Evolutionary conservation across 2,888 invertebrate genomes (phyloP), one percentile per base, ranked within the genome.

Genomic region (Drosophila vallismaia): DNA sequence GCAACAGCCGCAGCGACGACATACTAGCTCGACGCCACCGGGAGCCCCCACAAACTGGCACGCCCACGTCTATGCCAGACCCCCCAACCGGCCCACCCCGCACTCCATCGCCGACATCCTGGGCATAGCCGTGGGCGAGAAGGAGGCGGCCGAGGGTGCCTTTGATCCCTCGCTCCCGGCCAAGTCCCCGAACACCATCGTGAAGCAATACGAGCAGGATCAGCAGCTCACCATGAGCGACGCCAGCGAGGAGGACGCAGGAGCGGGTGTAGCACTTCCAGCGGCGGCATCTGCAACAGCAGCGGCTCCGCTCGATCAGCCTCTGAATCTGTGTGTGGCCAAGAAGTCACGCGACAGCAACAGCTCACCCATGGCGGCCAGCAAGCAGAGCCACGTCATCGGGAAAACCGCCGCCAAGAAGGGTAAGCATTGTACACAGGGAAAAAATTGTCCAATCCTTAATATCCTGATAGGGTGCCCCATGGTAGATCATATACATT

Each of bases 31-130:
- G 2, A 54, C 40, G n/a, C 40, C 60, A 14, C 60, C 58, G 5
- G 77, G 56, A 40, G 57, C 73, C n/a, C 49, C 77, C 38, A 74
- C 91, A 26, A 92, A 96, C 40, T 97, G 97, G 97, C 97, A 97
- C 92, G 96, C 97, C 36, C 97, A 97, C 91, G 96, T 97, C 24
- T 97, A 97, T 90, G 95, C 94, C 2, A 95, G 95, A 81, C 95
- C 96, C 9, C 96, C 96, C 8, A 95, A 94, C 80, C 94, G 94
- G 58, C 97, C 97, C 1, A 97, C 98, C 1, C 96, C 97, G 4
- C 97, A 97, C 91, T 94, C 95, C 42, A 98, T 98, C 88, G 95
- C 96, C 75, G 96, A 97, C 90, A 98, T 98, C 77, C 93, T 98
- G 81, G 97, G 97, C 69, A 81, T 86, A 66, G 75, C 68, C 33